Evolutionary conservation across 2,113 vertebrate genomes (phyloP), one percentile per base, ranked within the genome.

Genomic region (Ranitomeya imitator): DNA sequence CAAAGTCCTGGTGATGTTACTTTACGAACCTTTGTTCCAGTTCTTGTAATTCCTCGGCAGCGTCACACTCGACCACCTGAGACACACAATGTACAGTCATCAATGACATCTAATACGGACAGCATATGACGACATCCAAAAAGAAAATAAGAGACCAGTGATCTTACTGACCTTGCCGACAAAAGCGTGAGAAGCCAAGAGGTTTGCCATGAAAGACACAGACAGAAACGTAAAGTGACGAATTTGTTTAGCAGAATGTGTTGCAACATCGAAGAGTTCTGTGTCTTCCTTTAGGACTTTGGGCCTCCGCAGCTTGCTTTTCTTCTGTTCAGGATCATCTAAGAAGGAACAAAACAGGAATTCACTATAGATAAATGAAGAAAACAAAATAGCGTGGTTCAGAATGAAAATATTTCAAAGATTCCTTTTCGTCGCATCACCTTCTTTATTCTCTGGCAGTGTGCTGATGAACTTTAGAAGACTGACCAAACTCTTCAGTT

Each of bases 161-260:
- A 5, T 9, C 19, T 52, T 4, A 52, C 9, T 21, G 92, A 99
- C 98, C 97, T 98, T 98, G 85, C 93, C 93, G 45, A 99, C 94
- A 93, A 99, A 99, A 87, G 87, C 91, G 85, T 89, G 82, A 1
- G 97, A 97, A 10, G 95, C 94, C 19, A 99, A 91, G 86, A 99
- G 96, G 74, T 97, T 97, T 73, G 96, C 94, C 94, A 96, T 96
- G 93, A 99, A 99, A 79, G 97, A 98, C 80, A 98, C 94, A 0
- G 95, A 96, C 76, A 99, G 90, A 92, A 96, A 99, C 79, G 96
- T 99, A 88, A 98, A 98, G 90, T 99, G 98, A 14, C 97, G 93
- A 23, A 99, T 95, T 61, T 99, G 96, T 90, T 99, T 99, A 93
- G 94, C 93, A 0, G 97, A 96, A 91, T 99, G 96, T 60, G 93